Conservation (phyloP, 2,888 invertebrate genomes). For the Agrotis segetum region DNA sequence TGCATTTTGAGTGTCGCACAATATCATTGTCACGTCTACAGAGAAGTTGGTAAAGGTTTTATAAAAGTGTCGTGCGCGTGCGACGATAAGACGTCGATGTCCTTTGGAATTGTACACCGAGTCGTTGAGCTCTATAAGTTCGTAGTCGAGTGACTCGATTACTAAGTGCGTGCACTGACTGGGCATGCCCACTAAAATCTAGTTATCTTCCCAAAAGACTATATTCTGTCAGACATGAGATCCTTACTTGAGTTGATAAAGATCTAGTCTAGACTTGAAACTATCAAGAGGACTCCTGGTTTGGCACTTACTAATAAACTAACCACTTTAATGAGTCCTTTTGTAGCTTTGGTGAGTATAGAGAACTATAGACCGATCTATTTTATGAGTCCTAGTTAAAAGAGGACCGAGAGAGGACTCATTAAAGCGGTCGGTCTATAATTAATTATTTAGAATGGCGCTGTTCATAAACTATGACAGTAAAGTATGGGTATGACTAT, state of each 20-base stretch:
- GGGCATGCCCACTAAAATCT: not conserved
- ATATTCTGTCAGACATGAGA: not conserved
- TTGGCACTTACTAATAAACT: not conserved
- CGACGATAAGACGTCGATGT: slow-evolving; percentile 4
- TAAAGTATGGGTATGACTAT: no score
- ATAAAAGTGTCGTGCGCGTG: slow-evolving; percentile 8
- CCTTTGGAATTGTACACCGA: not conserved
- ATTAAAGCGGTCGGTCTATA: no score
- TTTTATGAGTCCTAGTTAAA: no score
- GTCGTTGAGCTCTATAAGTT: not conserved
- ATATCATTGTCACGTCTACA: slow-evolving; percentile 62
- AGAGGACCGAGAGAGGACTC: no score
- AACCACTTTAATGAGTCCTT: no score
- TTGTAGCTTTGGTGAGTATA: no score
- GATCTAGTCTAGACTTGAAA: not conserved
- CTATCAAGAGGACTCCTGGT: no score
- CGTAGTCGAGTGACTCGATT: not conserved
- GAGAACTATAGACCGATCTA: no score
- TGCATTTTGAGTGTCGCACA: slow-evolving; percentile 60
- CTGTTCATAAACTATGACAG: not conserved
- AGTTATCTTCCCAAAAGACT: not conserved
- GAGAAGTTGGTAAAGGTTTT: slow-evolving; percentile 2
- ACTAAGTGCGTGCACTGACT: not conserved
- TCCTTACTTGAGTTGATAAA: not conserved
- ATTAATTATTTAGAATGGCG: not conserved